A percentile compares a stretch with the other conserved stretches of the same genome.
Evolutionary conservation across 2,888 invertebrate species (phyloP).

Genomic region (Pinctada fucata): DNA sequence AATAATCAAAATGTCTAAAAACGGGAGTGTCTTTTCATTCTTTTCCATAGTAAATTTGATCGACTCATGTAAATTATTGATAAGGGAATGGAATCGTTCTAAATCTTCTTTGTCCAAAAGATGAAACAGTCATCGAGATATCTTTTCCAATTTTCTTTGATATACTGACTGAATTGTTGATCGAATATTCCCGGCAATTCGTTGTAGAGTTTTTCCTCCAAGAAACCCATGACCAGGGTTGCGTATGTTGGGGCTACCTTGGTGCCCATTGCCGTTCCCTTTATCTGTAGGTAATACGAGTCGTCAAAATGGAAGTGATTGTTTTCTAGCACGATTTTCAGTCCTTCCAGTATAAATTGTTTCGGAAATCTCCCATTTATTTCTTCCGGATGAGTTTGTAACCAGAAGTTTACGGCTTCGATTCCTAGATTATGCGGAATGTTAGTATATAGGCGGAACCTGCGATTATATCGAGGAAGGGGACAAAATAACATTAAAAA

Average conservation of each 20-base stretch:
- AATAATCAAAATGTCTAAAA: not conserved
- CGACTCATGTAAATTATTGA: conserved; percentile 13
- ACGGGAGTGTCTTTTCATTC: not conserved
- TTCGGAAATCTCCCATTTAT: conserved; percentile 18
- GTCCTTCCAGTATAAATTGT: conserved; percentile 29
- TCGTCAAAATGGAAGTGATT: conserved; percentile 32
- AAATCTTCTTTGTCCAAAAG: not conserved
- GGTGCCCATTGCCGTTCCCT: conserved; percentile 17
- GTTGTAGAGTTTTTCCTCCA: not conserved
- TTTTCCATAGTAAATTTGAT: conserved; percentile 15
- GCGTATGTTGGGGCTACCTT: conserved; percentile 15
- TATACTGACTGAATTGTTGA: not conserved
- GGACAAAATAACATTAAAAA: conserved; percentile 3
- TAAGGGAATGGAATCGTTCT: not conserved
- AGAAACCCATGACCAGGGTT: not conserved
- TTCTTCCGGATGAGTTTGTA: conserved; percentile 1
- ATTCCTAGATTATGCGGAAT: not conserved
- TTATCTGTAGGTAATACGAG: conserved; percentile 2
- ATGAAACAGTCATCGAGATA: conserved; percentile 10
- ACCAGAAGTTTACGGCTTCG: conserved; percentile 24
- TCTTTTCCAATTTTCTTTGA: conserved; percentile 11
- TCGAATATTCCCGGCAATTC: not conserved
- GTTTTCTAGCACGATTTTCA: conserved; percentile 25
- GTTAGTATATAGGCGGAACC: conserved; percentile 1
- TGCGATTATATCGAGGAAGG: conserved; percentile 7